phyloP scores from a whole-genome alignment of 2,888 invertebrate genomes.

The Chloromyia formosa region DNA sequence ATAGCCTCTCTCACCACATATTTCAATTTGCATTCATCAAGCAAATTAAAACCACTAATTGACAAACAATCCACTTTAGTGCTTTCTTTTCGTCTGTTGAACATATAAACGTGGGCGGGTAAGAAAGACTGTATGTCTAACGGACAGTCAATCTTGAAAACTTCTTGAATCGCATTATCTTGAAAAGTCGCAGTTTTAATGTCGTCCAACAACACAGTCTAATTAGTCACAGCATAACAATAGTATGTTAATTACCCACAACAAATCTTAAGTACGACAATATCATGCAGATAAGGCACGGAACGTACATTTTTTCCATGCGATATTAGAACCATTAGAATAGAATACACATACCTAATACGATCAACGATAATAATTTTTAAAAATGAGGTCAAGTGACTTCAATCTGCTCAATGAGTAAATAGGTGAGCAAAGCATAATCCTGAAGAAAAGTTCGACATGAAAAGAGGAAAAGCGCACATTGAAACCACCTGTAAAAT shows the following conservation, averaged over 20 bases:
- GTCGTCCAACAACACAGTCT: not conserved
- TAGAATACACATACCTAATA: too few species aligned
- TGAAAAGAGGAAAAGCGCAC: too few species aligned
- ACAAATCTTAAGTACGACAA: not conserved
- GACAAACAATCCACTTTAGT: not conserved
- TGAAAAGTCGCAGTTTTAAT: not conserved
- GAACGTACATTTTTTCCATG: not conserved
- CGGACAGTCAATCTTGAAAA: not conserved
- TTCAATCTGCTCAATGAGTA: not conserved
- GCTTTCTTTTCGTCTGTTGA: not conserved
- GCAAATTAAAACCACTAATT: conserved; percentile 10
- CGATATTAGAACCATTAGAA: too few species aligned
- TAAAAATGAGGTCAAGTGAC: not conserved
- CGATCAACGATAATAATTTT: too few species aligned
- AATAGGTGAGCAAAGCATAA: too few species aligned
- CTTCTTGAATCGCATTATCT: not conserved
- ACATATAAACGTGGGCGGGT: not conserved
- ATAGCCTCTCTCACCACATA: not conserved
- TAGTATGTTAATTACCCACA: not conserved
- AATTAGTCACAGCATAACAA: not conserved
- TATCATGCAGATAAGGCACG: not conserved
- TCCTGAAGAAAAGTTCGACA: too few species aligned
- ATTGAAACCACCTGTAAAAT: too few species aligned
- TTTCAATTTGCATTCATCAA: conserved; percentile 7
- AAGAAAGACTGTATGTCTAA: not conserved